Evolutionary conservation across 1,140 invertebrate genomes (phyloP), one percentile per base, ranked within the genome.

Genomic region (Cydia fagiglandana): DNA sequence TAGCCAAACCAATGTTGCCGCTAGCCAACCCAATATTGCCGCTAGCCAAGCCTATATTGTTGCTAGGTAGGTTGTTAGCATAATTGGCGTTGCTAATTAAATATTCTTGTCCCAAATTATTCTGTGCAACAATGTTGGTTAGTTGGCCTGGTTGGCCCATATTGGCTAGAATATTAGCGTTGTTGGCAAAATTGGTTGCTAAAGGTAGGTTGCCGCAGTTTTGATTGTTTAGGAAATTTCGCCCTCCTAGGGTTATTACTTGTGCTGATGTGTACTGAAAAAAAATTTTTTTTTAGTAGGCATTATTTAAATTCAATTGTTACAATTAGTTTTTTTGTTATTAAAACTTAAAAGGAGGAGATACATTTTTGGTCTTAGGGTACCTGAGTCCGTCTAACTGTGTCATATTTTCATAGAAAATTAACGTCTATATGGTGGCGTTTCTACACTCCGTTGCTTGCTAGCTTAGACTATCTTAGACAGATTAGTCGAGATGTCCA

Each of bases 191-290:
- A 70, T 38, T 38, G 9, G 13, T 17, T 17, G 30, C n/a, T 9
- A 45, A 0, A 7, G 64, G 24, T 45, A 41, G 2, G 17, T 41
- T 70, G n/a, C 30, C 28, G 9, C 66, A 38, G 9, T 38, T 70
- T 70, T 70, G 66, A 30, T 70, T 70, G 15, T n/a, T 34, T 17
- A 70, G 30, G 30, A 70, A 70, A 17, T 68, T 68, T 28, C 34
- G 30, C 4, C 66, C 66, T 17, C 30, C 66, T 9, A 70, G 30
- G 15, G 5, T 41, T n/a, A 70, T n/a, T 2, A 70, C 30, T 38
- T 70, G 66, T 41, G 66, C 12, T 70, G 66, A 0, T 70, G 66
- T 10, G 30, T 70, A 17, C 66, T 70, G 66, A 41, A 70, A 70
- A 45, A 70, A 13, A 34, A 66, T n/a, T n/a, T n/a, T 17, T 12